Percentiles rank a stretch among this genome's conserved stretches.
phyloP scores from a whole-genome alignment of 2,113 vertebrate species.

The Neopipo cinnamomea region DNA sequence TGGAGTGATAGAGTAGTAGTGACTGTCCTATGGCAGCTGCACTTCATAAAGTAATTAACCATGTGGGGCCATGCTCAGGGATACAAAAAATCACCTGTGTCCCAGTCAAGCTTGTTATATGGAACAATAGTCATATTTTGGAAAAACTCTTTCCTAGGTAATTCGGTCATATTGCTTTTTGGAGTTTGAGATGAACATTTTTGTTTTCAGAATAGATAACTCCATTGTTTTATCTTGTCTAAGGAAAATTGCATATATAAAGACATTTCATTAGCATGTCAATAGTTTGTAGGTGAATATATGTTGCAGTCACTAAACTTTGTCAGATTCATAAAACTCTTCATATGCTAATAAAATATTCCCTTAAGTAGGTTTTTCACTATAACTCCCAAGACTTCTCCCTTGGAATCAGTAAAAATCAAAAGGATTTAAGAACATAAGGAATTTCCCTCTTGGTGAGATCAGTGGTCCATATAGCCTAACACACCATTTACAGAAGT shows the following conservation, averaged over 20 bases:
- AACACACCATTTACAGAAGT: neutral
- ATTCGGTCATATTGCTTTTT: fast-evolving
- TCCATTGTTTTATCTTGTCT: neutral
- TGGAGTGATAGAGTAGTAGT: neutral
- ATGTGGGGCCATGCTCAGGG: too few species aligned
- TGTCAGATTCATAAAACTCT: neutral
- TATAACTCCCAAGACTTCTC: neutral
- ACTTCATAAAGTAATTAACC: neutral
- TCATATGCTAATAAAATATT: neutral
- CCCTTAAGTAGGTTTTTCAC: neutral
- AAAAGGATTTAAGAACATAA: neutral
- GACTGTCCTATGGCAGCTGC: neutral
- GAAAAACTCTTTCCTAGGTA: neutral
- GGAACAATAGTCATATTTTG: neutral
- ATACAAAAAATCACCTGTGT: neutral
- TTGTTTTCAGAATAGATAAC: neutral
- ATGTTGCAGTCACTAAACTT: neutral
- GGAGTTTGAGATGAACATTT: neutral
- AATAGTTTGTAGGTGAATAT: neutral
- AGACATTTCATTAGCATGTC: neutral
- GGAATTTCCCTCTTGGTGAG: neutral
- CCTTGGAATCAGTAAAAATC: neutral
- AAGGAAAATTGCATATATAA: neutral
- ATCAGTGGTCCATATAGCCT: neutral
- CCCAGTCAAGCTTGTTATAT: neutral